Percentiles rank a stretch among this genome's conserved stretches.
These are phyloP conservation scores for Ophonus ardosiacus DNA, from an alignment of 2,888 invertebrate genomes.

Conservation along the genomic window DNA sequence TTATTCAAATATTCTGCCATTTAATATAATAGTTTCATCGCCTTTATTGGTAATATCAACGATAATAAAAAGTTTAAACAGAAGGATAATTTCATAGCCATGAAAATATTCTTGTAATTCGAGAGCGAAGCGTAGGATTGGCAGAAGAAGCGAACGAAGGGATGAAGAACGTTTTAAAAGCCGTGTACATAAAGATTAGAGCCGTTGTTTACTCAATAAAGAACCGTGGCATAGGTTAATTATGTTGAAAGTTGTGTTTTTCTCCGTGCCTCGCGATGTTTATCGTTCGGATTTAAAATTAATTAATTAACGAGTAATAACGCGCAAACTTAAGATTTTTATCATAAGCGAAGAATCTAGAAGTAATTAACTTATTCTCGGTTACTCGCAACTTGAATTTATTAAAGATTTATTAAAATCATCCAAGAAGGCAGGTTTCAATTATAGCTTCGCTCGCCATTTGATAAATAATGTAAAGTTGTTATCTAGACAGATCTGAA, in stretches of 20 bases:
- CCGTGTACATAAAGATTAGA: constrained; percentile 63
- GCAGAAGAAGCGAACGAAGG: neutral
- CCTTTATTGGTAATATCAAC: no score
- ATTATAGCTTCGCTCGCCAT: constrained; percentile 68
- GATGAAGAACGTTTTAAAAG: constrained; percentile 48
- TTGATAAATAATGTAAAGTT: constrained; percentile 70
- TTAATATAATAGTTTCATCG: no score
- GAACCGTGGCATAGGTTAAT: constrained; percentile 63
- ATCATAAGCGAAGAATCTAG: constrained; percentile 63
- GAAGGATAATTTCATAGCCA: no score
- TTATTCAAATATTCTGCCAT: no score
- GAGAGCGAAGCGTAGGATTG: neutral
- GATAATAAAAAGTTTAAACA: no score
- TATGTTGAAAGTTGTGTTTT: constrained; percentile 56
- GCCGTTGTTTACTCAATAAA: constrained; percentile 63
- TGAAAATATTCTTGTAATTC: no score
- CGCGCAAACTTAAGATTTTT: constrained; percentile 63
- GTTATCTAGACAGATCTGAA: constrained; percentile 67
- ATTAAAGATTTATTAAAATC: constrained; percentile 70
- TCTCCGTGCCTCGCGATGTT: constrained; percentile 47
- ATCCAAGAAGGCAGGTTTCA: constrained; percentile 68
- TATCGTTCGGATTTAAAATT: constrained; percentile 64
- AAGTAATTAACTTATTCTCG: constrained; percentile 64
- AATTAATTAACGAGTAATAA: constrained; percentile 64
- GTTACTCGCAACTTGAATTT: constrained; percentile 67